Evolutionary conservation across 2,113 vertebrate genomes (phyloP).

Genomic region (Oncorhynchus kisutch): DNA sequence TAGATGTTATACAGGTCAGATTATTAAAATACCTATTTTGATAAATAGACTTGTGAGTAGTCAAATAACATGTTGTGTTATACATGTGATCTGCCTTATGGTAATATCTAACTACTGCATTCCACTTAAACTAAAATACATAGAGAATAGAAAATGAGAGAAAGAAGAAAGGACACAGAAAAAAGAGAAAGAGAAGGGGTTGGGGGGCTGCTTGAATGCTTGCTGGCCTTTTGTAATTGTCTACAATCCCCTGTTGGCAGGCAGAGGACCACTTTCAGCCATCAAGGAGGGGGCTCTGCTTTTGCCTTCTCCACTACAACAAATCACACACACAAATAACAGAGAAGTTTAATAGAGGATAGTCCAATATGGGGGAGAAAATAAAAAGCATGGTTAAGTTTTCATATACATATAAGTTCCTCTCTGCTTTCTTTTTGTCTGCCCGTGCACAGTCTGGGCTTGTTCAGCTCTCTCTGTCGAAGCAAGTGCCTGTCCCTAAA

Average conservation of each 20-base stretch:
- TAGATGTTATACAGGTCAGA: neutral
- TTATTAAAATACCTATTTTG: neutral
- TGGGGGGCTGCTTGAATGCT: slow-evolving; percentile 77
- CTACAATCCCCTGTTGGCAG: slow-evolving; percentile 98
- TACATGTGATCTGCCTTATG: neutral
- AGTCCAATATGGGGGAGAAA: slow-evolving; percentile 71
- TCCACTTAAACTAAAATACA: neutral
- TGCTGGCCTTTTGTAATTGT: slow-evolving; percentile 95
- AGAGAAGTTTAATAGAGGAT: slow-evolving; percentile 95
- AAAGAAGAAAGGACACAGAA: slow-evolving; percentile 46
- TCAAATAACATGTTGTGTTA: no score
- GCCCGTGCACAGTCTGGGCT: slow-evolving; percentile 24
- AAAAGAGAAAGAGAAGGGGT: slow-evolving; percentile 35
- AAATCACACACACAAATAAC: slow-evolving; percentile 99
- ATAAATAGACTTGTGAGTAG: neutral
- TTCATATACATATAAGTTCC: slow-evolving; percentile 38
- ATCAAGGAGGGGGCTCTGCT: slow-evolving; percentile 97
- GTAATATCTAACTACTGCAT: neutral
- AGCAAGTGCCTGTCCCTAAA: slow-evolving; percentile 24
- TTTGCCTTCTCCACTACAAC: slow-evolving; percentile 99
- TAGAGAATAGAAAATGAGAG: slow-evolving; percentile 36
- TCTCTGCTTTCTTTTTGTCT: slow-evolving; percentile 36
- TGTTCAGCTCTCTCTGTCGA: slow-evolving; percentile 11
- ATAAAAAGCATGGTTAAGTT: slow-evolving; percentile 71
- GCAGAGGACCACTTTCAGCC: slow-evolving; percentile 99